These are phyloP conservation scores for Rhynchotus rufescens DNA, from an alignment of 2,797 vertebrate genomes.

Conservation along the genomic window DNA sequence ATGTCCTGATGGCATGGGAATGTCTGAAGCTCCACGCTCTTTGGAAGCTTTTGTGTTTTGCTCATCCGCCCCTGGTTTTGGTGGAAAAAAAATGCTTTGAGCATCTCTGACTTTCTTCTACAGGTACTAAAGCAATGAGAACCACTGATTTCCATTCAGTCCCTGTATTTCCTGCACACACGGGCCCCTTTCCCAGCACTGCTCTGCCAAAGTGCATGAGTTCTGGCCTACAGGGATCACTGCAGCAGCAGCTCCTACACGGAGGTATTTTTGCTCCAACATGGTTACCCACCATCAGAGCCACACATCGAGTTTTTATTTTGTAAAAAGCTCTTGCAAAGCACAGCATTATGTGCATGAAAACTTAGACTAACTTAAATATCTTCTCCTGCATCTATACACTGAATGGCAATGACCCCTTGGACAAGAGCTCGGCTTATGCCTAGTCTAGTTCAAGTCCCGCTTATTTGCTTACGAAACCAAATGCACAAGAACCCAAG, in stretches of 20 bases:
- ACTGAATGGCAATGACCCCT: neutral
- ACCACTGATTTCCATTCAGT: neutral
- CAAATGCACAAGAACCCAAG: rapidly evolving
- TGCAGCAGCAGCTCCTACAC: neutral
- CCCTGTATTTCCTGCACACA: neutral
- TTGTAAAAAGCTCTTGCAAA: neutral
- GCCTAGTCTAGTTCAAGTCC: neutral
- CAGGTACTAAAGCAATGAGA: neutral
- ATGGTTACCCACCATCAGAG: neutral
- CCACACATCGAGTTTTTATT: neutral
- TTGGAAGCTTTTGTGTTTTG: neutral
- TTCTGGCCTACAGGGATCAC: rapidly evolving
- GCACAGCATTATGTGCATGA: neutral
- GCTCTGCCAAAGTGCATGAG: neutral
- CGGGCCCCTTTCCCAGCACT: neutral
- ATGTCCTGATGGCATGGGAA: neutral
- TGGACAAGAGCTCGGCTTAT: neutral
- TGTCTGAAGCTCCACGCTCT: neutral
- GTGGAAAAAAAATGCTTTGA: neutral
- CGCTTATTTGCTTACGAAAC: neutral
- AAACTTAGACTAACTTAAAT: neutral
- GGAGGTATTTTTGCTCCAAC: neutral
- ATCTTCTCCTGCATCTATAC: neutral
- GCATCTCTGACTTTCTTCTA: neutral
- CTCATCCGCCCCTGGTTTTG: neutral